A percentile compares a stretch with the other conserved stretches of the same genome.
These are phyloP conservation scores for Halictus rubicundus DNA, from an alignment of 1,140 invertebrate genomes.

Conservation along the genomic window DNA sequence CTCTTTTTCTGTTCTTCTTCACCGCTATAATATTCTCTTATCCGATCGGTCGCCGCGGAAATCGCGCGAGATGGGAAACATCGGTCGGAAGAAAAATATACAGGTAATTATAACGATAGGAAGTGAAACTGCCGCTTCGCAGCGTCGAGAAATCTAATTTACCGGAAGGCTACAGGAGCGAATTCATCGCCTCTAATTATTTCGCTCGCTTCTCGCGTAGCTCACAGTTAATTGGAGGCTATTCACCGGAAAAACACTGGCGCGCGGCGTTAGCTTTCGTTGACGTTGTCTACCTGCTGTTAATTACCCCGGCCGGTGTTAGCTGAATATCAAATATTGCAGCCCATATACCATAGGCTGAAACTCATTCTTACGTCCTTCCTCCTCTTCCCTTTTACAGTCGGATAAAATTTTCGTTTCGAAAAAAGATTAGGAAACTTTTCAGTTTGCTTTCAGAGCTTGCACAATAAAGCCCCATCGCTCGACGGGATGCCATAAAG, in stretches of 20 bases:
- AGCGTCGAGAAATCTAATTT: slow-evolving; percentile 34
- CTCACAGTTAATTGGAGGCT: slow-evolving; percentile 41
- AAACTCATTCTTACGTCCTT: neutral
- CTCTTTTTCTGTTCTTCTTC: too few relatives aligned
- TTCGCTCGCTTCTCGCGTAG: slow-evolving; percentile 25
- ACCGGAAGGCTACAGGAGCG: slow-evolving; percentile 14
- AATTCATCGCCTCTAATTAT: slow-evolving; percentile 48
- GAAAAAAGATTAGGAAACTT: too few relatives aligned
- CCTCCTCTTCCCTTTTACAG: neutral
- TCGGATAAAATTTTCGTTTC: neutral
- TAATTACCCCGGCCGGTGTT: neutral
- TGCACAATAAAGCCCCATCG: too few relatives aligned
- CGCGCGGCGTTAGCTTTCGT: neutral
- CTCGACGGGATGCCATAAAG: too few relatives aligned
- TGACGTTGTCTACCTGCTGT: slow-evolving; percentile 7
- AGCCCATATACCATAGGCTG: neutral
- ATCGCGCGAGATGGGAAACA: neutral
- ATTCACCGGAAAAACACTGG: slow-evolving; percentile 39
- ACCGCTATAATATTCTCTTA: neutral
- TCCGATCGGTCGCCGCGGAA: neutral
- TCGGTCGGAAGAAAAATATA: slow-evolving; percentile 1
- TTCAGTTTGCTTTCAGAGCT: too few relatives aligned
- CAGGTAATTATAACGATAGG: slow-evolving; percentile 15
- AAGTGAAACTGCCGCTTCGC: slow-evolving; percentile 2
- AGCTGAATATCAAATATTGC: neutral